Conservation (phyloP, 2,113 vertebrate genomes). For the Vulpes ferrilata region DNA sequence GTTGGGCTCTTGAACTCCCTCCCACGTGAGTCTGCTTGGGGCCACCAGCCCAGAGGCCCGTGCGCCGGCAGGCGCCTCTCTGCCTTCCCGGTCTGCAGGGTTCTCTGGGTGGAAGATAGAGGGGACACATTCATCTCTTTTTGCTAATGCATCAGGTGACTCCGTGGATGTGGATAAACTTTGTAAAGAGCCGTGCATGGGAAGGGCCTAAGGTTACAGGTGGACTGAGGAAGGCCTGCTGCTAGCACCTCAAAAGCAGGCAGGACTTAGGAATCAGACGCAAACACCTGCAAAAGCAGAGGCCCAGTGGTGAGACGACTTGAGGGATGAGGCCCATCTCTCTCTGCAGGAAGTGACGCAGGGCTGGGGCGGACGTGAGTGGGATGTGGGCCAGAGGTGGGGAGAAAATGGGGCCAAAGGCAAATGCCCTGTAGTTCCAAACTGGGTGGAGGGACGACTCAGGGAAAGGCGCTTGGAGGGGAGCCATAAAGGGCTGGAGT, state of each 20-base stretch:
- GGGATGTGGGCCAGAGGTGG: background rate
- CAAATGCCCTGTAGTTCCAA: background rate
- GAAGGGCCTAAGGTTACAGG: background rate
- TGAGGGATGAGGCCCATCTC: background rate
- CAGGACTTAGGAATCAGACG: background rate
- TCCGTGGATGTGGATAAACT: background rate
- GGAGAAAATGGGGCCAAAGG: background rate
- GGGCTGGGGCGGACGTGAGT: fast-evolving
- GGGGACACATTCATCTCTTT: background rate
- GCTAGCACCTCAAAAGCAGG: background rate
- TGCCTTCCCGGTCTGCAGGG: background rate
- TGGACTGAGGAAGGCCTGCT: background rate
- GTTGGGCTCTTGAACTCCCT: background rate
- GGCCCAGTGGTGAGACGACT: background rate
- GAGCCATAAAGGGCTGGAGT: background rate
- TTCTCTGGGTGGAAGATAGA: background rate
- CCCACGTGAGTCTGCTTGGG: background rate
- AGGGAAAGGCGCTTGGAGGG: background rate
- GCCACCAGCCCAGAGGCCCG: background rate
- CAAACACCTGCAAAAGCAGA: background rate
- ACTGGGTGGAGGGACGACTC: background rate
- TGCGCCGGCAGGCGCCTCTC: background rate
- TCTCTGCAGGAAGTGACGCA: background rate
- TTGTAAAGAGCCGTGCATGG: background rate
- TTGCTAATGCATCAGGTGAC: background rate